These are phyloP conservation scores for Holothuria scabra DNA, from an alignment of 53 echinoderm and acorn worm genomes.

Conservation along the genomic window DNA sequence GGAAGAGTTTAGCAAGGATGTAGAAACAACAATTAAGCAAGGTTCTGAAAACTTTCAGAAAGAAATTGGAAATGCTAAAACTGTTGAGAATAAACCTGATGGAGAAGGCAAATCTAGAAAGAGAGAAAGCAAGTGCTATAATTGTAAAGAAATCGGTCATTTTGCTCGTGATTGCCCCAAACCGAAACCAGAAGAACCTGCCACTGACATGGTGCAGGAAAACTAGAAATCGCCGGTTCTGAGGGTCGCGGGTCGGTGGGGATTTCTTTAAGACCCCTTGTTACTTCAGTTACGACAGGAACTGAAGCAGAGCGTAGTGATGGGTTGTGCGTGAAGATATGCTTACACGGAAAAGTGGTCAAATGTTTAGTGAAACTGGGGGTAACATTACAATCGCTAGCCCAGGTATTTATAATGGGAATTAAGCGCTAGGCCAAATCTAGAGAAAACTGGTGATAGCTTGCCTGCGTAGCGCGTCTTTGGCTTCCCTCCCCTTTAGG, in stretches of 20 bases:
- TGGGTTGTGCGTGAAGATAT: no score
- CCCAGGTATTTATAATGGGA: neutral
- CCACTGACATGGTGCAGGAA: neutral
- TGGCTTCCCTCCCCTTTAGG: no score
- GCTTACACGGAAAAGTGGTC: no score
- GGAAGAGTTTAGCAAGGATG: neutral
- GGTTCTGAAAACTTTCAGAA: neutral
- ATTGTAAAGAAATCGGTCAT: slow-evolving; percentile 15
- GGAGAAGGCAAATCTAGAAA: neutral
- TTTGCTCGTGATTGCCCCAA: slow-evolving; percentile 11
- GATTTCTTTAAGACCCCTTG: neutral
- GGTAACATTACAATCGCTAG: neutral
- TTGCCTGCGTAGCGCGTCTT: no score
- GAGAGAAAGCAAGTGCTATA: neutral
- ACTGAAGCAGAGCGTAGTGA: no score
- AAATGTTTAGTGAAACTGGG: neutral
- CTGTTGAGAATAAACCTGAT: neutral
- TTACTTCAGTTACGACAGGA: neutral
- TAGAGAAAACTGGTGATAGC: neutral
- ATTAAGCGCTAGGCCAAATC: neutral
- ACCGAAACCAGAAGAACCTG: neutral
- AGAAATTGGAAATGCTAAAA: neutral
- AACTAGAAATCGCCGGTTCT: slow-evolving; percentile 14
- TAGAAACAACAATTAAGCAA: neutral
- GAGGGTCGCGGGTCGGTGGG: neutral